Evolutionary conservation across 2,113 vertebrate genomes (phyloP).

Genomic region (Diglossa brunneiventris): DNA sequence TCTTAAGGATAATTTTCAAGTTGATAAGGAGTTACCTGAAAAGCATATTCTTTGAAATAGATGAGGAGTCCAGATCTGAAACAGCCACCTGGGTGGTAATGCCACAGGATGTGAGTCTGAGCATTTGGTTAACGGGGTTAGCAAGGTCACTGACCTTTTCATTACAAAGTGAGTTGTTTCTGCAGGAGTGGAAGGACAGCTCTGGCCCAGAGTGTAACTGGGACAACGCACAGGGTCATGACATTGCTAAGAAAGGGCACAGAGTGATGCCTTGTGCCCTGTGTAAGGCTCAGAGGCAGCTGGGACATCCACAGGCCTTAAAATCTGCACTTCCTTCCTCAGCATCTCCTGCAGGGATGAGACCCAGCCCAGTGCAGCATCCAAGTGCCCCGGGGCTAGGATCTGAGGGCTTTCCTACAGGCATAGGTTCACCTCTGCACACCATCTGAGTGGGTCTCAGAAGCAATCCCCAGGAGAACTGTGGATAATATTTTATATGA

Average conservation of each 20-base stretch:
- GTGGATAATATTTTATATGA: background rate
- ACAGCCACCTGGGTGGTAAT: background rate
- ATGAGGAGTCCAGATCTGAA: background rate
- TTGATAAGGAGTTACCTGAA: background rate
- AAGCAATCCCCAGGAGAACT: background rate
- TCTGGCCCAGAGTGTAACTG: background rate
- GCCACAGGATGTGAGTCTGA: background rate
- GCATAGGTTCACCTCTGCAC: background rate
- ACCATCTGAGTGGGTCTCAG: background rate
- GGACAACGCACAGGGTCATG: background rate
- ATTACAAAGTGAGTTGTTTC: background rate
- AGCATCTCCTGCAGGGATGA: background rate
- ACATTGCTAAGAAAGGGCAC: background rate
- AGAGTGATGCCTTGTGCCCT: fast-evolving
- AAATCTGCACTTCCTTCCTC: background rate
- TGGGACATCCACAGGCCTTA: background rate
- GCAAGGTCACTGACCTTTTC: background rate
- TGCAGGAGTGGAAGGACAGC: background rate
- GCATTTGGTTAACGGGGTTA: background rate
- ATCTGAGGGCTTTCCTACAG: background rate
- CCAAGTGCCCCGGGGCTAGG: background rate
- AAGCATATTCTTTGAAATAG: background rate
- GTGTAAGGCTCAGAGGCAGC: background rate
- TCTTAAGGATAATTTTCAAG: background rate
- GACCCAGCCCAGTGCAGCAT: background rate